A percentile compares a stretch with the other conserved stretches of the same genome.
Conservation (phyloP, 2,113 vertebrate genomes). For the Castor canadensis region DNA sequence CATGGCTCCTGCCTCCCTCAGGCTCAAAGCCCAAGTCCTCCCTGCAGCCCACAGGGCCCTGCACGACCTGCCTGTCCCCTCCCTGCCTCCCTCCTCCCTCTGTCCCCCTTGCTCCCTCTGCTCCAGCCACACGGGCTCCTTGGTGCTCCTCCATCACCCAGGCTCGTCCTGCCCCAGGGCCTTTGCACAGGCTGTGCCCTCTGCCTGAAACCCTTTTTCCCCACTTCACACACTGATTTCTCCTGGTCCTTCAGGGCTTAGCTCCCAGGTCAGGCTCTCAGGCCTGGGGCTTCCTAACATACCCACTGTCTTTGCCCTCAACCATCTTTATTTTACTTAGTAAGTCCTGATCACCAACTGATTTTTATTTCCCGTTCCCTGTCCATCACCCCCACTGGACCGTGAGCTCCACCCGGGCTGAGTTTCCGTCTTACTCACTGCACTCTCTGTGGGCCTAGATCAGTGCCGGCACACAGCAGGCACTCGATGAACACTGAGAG, state of each 20-base stretch:
- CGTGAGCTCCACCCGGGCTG: too few species aligned
- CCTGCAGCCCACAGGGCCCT: background rate
- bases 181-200: background rate
- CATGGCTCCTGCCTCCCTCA: too few species aligned
- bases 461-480: background rate
- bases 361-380: too few species aligned
- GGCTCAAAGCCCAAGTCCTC: background rate
- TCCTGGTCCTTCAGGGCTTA: background rate
- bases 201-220: background rate
- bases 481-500: background rate
- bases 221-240: background rate
- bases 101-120: background rate
- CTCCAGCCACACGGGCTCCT: background rate
- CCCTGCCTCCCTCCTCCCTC: background rate
- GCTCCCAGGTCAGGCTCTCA: background rate
- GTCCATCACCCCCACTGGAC: too few species aligned
- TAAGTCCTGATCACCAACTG: too few species aligned
- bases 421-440: too few species aligned
- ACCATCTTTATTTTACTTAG: background rate
- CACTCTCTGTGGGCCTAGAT: too few species aligned
- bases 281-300: background rate
- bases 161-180: conserved; percentile 42
- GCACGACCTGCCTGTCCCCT: background rate
- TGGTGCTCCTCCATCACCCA: too few species aligned
- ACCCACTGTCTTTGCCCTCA: too few species aligned